Percentiles rank a stretch among this genome's conserved stretches.
phyloP scores from a whole-genome alignment of 2,797 vertebrate species.

The Centropyge bicolor region DNA sequence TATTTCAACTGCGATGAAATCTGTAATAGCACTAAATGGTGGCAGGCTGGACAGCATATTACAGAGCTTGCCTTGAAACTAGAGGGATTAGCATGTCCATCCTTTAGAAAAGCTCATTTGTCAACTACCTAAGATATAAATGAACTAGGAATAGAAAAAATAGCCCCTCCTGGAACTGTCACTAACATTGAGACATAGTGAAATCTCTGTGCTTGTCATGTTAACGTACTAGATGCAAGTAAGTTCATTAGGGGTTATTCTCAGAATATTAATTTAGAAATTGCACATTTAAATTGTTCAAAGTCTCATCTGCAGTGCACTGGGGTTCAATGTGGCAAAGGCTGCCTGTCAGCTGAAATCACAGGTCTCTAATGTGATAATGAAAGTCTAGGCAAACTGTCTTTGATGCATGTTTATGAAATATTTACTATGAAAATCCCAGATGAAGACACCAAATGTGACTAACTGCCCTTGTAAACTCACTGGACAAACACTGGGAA shows the following conservation, averaged over 20 bases:
- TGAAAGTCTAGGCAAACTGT: not conserved
- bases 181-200: not conserved
- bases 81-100: not conserved
- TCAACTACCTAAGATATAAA: not conserved
- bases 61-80: not conserved
- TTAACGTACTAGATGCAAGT: not conserved
- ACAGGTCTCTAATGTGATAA: slow-evolving; percentile 20
- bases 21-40: too few species aligned
- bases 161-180: not conserved
- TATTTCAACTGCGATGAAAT: slow-evolving; percentile 26
- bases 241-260: not conserved
- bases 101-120: not conserved
- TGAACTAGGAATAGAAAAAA: not conserved
- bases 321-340: not conserved
- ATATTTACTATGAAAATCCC: not conserved
- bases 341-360: slow-evolving; percentile 5
- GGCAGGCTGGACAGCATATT: not conserved
- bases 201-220: not conserved
- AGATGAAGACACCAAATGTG: not conserved
- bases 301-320: not conserved
- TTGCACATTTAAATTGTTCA: not conserved
- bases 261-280: not conserved
- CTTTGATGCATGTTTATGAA: not conserved
- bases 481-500: not conserved
- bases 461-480: not conserved